These are phyloP conservation scores for Phaedon cochleariae DNA, from an alignment of 2,888 invertebrate species.

Conservation along the genomic window DNA sequence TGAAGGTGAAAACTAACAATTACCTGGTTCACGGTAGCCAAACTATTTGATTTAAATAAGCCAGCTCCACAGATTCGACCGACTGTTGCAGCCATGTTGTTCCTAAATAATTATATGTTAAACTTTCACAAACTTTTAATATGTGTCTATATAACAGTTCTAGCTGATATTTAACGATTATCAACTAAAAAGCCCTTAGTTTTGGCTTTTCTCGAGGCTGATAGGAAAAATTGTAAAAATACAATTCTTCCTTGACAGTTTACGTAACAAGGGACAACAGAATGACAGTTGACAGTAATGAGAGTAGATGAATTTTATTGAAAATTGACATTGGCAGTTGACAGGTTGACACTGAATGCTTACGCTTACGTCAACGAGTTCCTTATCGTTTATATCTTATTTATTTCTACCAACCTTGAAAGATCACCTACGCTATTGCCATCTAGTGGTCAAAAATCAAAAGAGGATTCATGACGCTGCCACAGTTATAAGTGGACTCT, in stretches of 20 bases:
- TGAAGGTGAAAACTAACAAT: slow-evolving; percentile 31
- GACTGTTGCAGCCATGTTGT: slow-evolving; percentile 89
- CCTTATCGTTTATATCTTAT: too few relatives aligned
- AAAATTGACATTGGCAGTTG: too few relatives aligned
- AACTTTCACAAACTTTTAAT: not conserved
- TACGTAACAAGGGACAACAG: slow-evolving; percentile 49
- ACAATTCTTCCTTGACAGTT: slow-evolving; percentile 53
- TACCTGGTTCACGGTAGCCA: slow-evolving; percentile 77
- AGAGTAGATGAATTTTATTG: too few relatives aligned
- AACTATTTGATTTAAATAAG: slow-evolving; percentile 79
- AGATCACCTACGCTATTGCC: too few relatives aligned
- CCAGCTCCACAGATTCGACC: slow-evolving; percentile 87
- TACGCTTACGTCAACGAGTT: too few relatives aligned
- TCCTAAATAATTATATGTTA: slow-evolving; percentile 25
- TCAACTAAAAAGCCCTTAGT: not conserved
- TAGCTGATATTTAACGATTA: not conserved
- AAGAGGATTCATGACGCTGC: too few relatives aligned
- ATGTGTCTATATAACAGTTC: not conserved
- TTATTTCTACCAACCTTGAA: too few relatives aligned
- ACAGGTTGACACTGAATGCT: too few relatives aligned
- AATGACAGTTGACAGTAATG: not conserved
- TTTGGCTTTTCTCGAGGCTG: not conserved
- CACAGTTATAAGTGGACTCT: too few relatives aligned
- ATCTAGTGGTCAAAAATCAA: too few relatives aligned
- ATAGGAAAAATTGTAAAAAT: slow-evolving; percentile 26